phyloP scores from a whole-genome alignment of 1,140 invertebrate species.

The Drosophila asahinai region DNA sequence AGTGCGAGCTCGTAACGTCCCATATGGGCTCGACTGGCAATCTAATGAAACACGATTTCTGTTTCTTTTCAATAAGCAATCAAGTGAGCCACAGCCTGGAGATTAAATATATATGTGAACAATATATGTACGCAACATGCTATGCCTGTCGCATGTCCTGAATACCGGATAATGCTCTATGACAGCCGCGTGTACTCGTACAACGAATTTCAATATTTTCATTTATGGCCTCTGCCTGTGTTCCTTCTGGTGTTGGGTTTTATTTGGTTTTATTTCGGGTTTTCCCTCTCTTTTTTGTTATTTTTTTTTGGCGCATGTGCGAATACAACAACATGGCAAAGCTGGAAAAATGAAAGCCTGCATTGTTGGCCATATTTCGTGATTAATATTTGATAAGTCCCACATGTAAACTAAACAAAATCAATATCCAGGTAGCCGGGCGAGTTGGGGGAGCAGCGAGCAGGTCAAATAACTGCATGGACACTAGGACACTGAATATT shows the following conservation, averaged over 20 bases:
- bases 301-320: slow-evolving; percentile 51
- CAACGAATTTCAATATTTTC: slow-evolving; percentile 56
- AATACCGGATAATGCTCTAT: slow-evolving; percentile 45
- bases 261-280: slow-evolving; percentile 12
- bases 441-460: not conserved
- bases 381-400: slow-evolving; percentile 80
- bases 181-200: slow-evolving; percentile 39
- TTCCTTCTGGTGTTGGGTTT: slow-evolving; percentile 13
- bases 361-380: slow-evolving; percentile 60
- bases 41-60: slow-evolving; percentile 41
- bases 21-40: slow-evolving; percentile 15
- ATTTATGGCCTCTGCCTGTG: slow-evolving; percentile 31
- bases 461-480: slow-evolving; percentile 1
- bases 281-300: not conserved
- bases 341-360: slow-evolving; percentile 36
- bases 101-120: slow-evolving; percentile 35
- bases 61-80: slow-evolving; percentile 58
- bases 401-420: slow-evolving; percentile 78
- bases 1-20: slow-evolving; percentile 8
- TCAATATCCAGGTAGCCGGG: slow-evolving; percentile 68
- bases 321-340: slow-evolving; percentile 43
- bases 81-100: slow-evolving; percentile 34
- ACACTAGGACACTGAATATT: slow-evolving; percentile 42
- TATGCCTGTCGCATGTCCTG: slow-evolving; percentile 49
- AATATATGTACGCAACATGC: slow-evolving; percentile 26